These are phyloP conservation scores for Protomyctophum bolini DNA, from an alignment of 2,113 vertebrate species.

Conservation along the genomic window DNA sequence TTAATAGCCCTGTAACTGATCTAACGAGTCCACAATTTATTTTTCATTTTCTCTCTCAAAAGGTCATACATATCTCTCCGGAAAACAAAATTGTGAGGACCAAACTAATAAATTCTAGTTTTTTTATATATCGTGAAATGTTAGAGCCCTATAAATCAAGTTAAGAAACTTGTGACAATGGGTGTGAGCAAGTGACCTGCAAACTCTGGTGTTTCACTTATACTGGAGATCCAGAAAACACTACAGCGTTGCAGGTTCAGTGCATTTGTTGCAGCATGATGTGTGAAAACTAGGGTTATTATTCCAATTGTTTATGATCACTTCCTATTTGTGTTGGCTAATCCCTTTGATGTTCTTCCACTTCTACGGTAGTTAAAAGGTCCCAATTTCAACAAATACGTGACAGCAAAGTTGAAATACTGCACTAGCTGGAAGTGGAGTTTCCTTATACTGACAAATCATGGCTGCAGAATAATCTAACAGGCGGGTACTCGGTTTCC, in stretches of 20 bases:
- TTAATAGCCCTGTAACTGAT: slow-evolving; percentile 38
- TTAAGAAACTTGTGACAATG: slow-evolving; percentile 51
- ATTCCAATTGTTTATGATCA: no score
- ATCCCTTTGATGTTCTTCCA: no score
- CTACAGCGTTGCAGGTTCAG: not conserved
- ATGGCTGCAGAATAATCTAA: no score
- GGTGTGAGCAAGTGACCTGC: slow-evolving; percentile 44
- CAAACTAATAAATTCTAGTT: slow-evolving; percentile 54
- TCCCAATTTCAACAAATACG: no score
- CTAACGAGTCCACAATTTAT: slow-evolving; percentile 46
- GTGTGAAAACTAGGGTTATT: not conserved
- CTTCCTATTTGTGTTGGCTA: no score
- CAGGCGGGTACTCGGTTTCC: no score
- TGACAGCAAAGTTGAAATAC: no score
- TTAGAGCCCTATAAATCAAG: slow-evolving; percentile 59
- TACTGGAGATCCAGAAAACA: slow-evolving; percentile 25
- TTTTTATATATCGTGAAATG: slow-evolving; percentile 57
- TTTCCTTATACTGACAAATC: no score
- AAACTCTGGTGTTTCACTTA: slow-evolving; percentile 36
- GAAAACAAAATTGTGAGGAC: slow-evolving; percentile 47
- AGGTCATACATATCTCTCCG: slow-evolving; percentile 38
- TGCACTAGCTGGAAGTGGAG: no score
- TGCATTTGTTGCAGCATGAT: not conserved
- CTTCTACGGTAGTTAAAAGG: no score
- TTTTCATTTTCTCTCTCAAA: slow-evolving; percentile 40